Evolutionary conservation across 2,797 vertebrate species (phyloP), one percentile per base, ranked within the genome.

Genomic region (Neosilurus mollespiculum): DNA sequence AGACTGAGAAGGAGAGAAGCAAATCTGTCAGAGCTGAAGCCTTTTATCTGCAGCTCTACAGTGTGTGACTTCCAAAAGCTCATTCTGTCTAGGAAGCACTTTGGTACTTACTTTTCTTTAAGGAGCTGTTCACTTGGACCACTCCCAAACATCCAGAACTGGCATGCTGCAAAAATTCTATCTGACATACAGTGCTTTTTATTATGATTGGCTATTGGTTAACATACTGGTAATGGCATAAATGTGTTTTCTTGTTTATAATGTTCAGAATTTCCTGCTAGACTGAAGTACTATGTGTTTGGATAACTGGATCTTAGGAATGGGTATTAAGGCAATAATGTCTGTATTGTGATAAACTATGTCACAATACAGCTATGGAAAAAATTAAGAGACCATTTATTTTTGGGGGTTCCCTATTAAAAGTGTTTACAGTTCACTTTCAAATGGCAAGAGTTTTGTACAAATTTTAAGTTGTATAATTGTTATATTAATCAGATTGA

Each of bases 11-110:
- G 15, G 9, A 62, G 77, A 51, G 83, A 65, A 77, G 84, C 64
- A 80, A 77, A 83, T 81, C 85, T 77, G 78, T 86, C 79, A 81
- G 18, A 80, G 86, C 86, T 88, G 88, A 86, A 88, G 76, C 78
- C 81, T 86, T 92, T 93, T 93, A 92, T 92, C 91, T 92, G 73
- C 54, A 51, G 75, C 84, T 78, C 89, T 84, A 84, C 86, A 90
- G 89, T 87, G 90, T 90, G 90, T 87, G 88, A 81, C 89, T 83
- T 86, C 83, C 88, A 89, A 88, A 79, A 92, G 81, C 81, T 79
- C 86, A 86, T 84, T 81, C 81, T 88, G 87, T 82, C 76, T 62
- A 34, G 58, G 62, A 88, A 49, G 81, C 88, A 83, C 86, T 89
- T 75, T 18, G 53, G 65, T 81, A 64, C 81, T 82, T 66, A 86